Base-by-base conservation (phyloP, 92 coral and sea anemone genomes). In the Epizoanthus scotinus region DNA sequence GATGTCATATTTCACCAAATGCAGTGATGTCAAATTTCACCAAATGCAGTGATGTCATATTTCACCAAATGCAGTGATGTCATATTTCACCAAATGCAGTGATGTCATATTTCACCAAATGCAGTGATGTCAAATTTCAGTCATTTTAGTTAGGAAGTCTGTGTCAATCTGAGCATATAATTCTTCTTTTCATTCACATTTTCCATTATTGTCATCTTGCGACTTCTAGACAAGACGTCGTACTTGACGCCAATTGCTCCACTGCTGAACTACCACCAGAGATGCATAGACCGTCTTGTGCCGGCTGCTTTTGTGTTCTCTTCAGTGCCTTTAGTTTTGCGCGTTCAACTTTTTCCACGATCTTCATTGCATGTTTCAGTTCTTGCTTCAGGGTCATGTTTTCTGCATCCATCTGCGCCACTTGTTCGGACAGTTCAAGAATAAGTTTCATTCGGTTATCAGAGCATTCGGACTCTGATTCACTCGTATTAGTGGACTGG, bases 371-470 rank as follows among this genome's bases (percentile, higher is more conserved):
- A 62, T 92, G 89, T 65, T 69, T 83, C 56, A 92, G 82, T 34
- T 92, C 93, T 71, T 83, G 84, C 77, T 86, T 86, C 15, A 92
- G 26, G 49, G 65, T 77, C 47, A 62, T 44, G 71, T 92, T 92
- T 84, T 89, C 93, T 13, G 88, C 72, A 63, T 92, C 93, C 77
- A 92, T 60, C 34, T 70, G 69, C 13, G 91, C 84, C 5, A 92
- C 97, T 86, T 92, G 97, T 61, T 92, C 84, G 18, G 97, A 92
- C 5, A 92, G 81, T 29, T 92, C 93, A 22, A 92, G 79, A 54
- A 92, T 78, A 7, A 92, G 84, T 72, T 84, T 84, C 58, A 78
- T 89, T 3, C 93, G 91, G 13, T 92, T 81, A 70, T 84, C 91
- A 55, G 84, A 73, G 47, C 80, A 59, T 29, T 69, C 44, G 40